phyloP scores from a whole-genome alignment of 2,797 vertebrate species.

The Jordanella pulchra region DNA sequence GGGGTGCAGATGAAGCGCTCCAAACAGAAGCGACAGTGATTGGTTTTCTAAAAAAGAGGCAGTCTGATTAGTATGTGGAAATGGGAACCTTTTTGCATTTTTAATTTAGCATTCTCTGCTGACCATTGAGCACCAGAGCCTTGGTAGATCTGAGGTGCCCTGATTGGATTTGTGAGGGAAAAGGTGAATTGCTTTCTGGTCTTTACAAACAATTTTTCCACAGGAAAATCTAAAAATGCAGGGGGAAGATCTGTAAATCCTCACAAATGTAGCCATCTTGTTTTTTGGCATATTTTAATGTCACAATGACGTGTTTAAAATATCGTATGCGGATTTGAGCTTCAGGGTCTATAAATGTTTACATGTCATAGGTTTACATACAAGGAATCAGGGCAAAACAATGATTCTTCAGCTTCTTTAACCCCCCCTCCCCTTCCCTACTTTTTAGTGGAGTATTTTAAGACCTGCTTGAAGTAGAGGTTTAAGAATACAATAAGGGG shows the following conservation, averaged over 20 bases:
- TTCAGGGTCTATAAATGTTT: not conserved
- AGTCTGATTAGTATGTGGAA: not conserved
- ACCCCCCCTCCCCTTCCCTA: not conserved
- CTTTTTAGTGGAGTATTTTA: not conserved
- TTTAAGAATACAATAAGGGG: not conserved
- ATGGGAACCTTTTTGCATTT: not conserved
- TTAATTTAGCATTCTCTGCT: not conserved
- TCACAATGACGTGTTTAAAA: not conserved
- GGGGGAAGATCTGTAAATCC: not conserved
- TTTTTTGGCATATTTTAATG: not conserved
- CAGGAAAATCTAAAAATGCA: not conserved
- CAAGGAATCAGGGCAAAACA: not conserved
- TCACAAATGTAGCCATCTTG: not conserved
- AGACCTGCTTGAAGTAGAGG: not conserved
- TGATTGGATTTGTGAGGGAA: not conserved
- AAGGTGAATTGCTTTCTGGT: not conserved
- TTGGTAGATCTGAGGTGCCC: not conserved
- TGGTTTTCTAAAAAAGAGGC: not conserved
- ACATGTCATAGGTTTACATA: not conserved
- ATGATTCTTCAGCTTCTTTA: not conserved
- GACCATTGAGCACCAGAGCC: too few species aligned
- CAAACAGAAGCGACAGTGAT: not conserved
- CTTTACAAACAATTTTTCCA: not conserved
- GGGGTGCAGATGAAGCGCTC: too few species aligned
- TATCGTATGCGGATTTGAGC: not conserved